Base-by-base conservation (phyloP, 2,888 invertebrate genomes). In the Habrosyne pyritoides region DNA sequence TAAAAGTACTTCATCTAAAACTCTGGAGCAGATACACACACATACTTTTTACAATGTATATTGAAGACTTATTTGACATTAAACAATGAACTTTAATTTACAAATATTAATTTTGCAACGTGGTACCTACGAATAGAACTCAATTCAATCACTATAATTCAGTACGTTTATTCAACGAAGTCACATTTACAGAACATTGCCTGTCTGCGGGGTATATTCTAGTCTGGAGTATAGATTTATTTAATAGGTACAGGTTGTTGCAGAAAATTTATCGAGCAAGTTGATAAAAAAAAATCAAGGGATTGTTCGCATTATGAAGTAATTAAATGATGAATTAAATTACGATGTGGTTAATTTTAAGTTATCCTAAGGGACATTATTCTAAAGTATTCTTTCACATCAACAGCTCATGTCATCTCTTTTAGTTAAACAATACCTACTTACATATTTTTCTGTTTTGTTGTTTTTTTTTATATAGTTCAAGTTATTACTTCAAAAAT, bases 171-270 rank as follows among this genome's bases (percentile, higher is more conserved):
- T 77, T 67, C 70, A 68, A 57, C 59, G 65, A 73, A 79, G 75
- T 70, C 67, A 73, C 76, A 75, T 81, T 83, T 82, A 83, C 70
- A 82, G 81, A 79, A 71, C 81, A 74, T 83, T 81, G 84, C 74
- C 78, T 83, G 84, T 83, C 84, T 84, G 82, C 66, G 55, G 60
- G 60, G 60, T 64, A 57, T 58, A 58, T 61, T 59, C 56, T 60
- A 57, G 62, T 63, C 69, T 70, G 63, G 64, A 62, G 57, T 59
- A 53, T 54, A 52, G 60, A 66, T 55, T 56, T 58, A 59, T 33
- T 57, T 54, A 54, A 26, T 30, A n/a, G n/a, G n/a, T n/a, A 28
- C 21, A 30, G 26, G 26, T 30, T 50, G 28, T 50, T 12, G 21
- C 10, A 30, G 42, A 30, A 50, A 14, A 24, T 12, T 10, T 50